These are phyloP conservation scores for Myripristis murdjan DNA, from an alignment of 2,797 vertebrate species.

Conservation along the genomic window DNA sequence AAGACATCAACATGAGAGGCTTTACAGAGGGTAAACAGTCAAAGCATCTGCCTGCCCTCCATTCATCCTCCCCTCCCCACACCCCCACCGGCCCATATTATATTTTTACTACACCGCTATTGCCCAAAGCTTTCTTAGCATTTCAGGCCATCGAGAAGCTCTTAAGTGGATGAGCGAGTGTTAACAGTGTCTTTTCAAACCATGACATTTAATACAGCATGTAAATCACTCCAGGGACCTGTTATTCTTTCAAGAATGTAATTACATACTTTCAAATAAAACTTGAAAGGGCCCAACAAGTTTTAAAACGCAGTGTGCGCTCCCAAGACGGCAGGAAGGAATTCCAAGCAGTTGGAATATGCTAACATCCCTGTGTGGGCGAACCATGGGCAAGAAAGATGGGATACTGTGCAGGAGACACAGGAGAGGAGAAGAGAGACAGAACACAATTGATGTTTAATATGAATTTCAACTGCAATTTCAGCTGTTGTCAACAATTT, in stretches of 20 bases:
- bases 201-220: conserved; percentile 95
- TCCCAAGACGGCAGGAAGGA: conserved; percentile 93
- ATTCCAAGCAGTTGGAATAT: conserved; percentile 98
- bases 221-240: conserved; percentile 95
- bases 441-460: no score
- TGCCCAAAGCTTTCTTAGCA: conserved; percentile 57
- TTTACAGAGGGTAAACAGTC: conserved; percentile 23
- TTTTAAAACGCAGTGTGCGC: conserved; percentile 98
- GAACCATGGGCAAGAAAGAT: conserved; percentile 81
- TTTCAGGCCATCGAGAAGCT: conserved; percentile 64
- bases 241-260: conserved; percentile 99
- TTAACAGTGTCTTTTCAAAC: conserved; percentile 94
- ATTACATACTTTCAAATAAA: conserved; percentile 99
- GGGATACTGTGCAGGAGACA: conserved; percentile 30
- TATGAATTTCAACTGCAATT: no score
- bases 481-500: no score
- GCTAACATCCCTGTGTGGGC: conserved; percentile 95
- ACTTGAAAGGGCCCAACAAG: conserved; percentile 98
- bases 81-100: conserved; percentile 38
- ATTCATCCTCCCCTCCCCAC: conserved; percentile 17
- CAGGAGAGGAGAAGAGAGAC: background rate
- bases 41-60: conserved; percentile 30
- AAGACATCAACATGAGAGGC: conserved; percentile 44
- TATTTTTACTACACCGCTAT: conserved; percentile 59
- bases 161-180: conserved; percentile 77